A percentile compares a stretch with the other conserved stretches of the same genome.
phyloP scores from a whole-genome alignment of 1,140 invertebrate genomes.

The Belonocnema kinseyi region DNA sequence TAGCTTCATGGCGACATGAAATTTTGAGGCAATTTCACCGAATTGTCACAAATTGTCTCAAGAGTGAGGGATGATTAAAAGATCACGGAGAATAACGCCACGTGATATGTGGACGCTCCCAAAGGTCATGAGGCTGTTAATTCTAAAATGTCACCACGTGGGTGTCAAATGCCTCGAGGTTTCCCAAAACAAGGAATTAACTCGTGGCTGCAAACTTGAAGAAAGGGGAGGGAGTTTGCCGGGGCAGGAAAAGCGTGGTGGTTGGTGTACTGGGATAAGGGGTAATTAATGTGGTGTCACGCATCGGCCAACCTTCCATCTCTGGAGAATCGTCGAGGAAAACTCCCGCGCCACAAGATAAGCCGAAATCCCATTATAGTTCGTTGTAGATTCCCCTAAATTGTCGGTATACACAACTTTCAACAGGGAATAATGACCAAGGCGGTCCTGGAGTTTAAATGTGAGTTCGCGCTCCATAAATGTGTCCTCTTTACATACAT shows the following conservation, averaged over 20 bases:
- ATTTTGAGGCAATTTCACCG: no score
- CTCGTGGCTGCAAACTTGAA: neutral
- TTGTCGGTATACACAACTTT: slow-evolving; percentile 58
- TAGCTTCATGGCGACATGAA: no score
- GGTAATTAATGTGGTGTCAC: slow-evolving; percentile 59
- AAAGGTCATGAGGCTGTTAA: no score
- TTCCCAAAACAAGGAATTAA: neutral
- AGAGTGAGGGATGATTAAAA: no score
- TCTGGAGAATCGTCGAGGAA: slow-evolving; percentile 40
- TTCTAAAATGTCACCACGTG: no score
- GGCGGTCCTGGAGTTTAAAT: slow-evolving; percentile 63
- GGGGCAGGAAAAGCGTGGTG: neutral
- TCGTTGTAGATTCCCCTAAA: slow-evolving; percentile 60
- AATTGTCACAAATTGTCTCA: no score
- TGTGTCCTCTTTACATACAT: slow-evolving; percentile 38
- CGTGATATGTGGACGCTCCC: no score
- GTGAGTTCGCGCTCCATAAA: slow-evolving; percentile 65
- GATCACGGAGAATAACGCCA: no score
- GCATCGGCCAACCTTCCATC: slow-evolving; percentile 55
- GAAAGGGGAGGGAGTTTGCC: neutral
- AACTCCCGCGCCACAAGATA: slow-evolving; percentile 54
- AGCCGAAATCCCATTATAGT: slow-evolving; percentile 59
- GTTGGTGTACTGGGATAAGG: slow-evolving; percentile 39
- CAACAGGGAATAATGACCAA: slow-evolving; percentile 52
- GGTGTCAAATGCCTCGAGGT: neutral